A percentile compares a stretch with the other conserved stretches of the same genome.
phyloP scores from a whole-genome alignment of 92 coral and sea anemone species.

The Muricea muricata region DNA sequence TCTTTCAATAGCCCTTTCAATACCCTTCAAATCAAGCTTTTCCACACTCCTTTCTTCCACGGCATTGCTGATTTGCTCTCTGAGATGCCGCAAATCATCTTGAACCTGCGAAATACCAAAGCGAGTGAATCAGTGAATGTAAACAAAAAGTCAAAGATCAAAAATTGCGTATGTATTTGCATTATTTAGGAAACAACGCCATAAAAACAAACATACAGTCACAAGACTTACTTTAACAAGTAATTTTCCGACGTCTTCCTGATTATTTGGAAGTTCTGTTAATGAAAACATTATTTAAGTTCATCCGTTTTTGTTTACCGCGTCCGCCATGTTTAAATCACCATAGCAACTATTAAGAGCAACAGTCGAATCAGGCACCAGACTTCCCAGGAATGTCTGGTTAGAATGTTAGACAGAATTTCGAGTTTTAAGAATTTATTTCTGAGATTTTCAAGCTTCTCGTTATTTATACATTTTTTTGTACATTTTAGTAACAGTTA shows the following conservation, averaged over 20 bases:
- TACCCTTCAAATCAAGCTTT: slow-evolving; percentile 72
- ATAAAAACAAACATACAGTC: not conserved
- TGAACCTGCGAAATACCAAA: slow-evolving; percentile 76
- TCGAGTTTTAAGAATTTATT: no score
- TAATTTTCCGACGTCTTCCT: slow-evolving; percentile 91
- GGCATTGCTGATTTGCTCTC: slow-evolving; percentile 79
- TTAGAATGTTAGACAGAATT: no score
- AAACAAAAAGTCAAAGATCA: not conserved
- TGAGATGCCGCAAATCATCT: slow-evolving; percentile 96
- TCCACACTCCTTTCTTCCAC: slow-evolving; percentile 69
- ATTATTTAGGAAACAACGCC: slow-evolving; percentile 12
- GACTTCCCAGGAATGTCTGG: no score
- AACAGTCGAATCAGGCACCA: no score
- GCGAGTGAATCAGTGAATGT: not conserved
- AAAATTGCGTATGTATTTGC: not conserved
- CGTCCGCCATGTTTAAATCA: slow-evolving; percentile 66
- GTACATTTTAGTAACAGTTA: no score
- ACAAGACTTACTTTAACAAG: slow-evolving; percentile 83
- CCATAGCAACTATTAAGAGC: slow-evolving; percentile 66
- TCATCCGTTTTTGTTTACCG: slow-evolving; percentile 3
- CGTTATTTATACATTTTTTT: no score
- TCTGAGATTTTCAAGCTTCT: no score
- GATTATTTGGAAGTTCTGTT: slow-evolving; percentile 74
- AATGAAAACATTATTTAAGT: slow-evolving; percentile 79
- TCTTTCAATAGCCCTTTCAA: slow-evolving; percentile 91